These are phyloP conservation scores for Manis crassicaudata DNA, from an alignment of 2,797 vertebrate genomes.

Conservation along the genomic window DNA sequence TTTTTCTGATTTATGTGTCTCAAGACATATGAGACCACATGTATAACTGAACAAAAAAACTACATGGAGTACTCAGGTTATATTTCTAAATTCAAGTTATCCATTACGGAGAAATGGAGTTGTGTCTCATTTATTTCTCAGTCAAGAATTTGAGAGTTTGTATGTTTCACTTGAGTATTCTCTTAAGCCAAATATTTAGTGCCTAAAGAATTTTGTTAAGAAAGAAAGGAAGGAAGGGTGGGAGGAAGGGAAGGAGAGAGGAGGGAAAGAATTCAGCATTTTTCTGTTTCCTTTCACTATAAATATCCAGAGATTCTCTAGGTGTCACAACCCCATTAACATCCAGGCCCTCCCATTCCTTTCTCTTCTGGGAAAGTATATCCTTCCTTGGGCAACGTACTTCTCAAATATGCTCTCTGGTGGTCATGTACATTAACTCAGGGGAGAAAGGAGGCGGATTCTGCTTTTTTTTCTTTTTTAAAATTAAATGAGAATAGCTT, in stretches of 20 bases:
- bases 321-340: rapidly evolving
- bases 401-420: neutral
- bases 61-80: neutral
- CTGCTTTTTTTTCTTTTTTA: neutral
- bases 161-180: neutral
- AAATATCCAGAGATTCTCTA: neutral
- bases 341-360: neutral
- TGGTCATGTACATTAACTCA: neutral
- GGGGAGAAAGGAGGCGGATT: neutral
- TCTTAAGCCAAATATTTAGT: neutral
- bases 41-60: neutral
- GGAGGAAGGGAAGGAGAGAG: neutral
- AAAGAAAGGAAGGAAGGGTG: neutral
- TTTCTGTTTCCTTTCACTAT: neutral
- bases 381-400: neutral
- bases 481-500: neutral
- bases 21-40: neutral
- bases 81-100: neutral
- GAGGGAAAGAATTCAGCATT: neutral
- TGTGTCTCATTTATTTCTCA: neutral
- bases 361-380: neutral
- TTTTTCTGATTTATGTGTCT: neutral
- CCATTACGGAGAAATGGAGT: neutral
- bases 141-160: neutral
- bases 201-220: neutral